A percentile compares a stretch with the other conserved stretches of the same genome.
phyloP scores from a whole-genome alignment of 2,113 vertebrate genomes.

The Pseudolaguvia tuberculata region DNA sequence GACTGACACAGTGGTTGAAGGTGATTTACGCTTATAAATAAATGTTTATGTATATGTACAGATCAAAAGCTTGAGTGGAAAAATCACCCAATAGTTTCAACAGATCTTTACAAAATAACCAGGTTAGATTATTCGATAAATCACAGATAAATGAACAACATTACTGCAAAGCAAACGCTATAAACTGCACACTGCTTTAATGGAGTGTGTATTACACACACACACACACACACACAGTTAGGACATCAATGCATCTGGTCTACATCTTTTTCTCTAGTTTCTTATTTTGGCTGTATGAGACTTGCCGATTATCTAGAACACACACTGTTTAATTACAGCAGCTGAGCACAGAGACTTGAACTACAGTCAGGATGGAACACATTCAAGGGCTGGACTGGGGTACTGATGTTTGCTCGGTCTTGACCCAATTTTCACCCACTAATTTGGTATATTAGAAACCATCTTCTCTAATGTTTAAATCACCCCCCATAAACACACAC shows the following conservation, averaged over 20 bases:
- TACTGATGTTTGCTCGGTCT: conserved; percentile 22
- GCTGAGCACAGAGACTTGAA: not conserved
- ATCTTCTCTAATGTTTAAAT: conserved; percentile 28
- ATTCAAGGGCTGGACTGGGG: conserved; percentile 25
- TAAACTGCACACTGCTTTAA: too few species aligned
- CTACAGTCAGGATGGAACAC: conserved; percentile 20
- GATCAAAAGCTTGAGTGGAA: too few species aligned
- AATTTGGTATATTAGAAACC: conserved; percentile 20
- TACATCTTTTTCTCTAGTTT: conserved; percentile 7
- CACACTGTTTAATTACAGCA: conserved; percentile 24
- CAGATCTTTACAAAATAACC: too few species aligned
- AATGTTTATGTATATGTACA: too few species aligned
- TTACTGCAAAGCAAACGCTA: too few species aligned
- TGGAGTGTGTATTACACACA: too few species aligned
- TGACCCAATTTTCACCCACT: conserved; percentile 30
- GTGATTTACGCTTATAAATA: too few species aligned
- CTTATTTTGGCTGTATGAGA: not conserved
- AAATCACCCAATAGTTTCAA: too few species aligned
- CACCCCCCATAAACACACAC: not conserved
- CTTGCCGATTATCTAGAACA: not conserved
- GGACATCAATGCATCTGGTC: conserved; percentile 15
- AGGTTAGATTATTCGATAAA: too few species aligned
- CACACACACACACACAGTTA: not conserved
- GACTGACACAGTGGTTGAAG: too few species aligned
- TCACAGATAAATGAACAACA: too few species aligned